These are phyloP conservation scores for Nasonia vitripennis DNA, from an alignment of 1,140 invertebrate species.

Conservation along the genomic window DNA sequence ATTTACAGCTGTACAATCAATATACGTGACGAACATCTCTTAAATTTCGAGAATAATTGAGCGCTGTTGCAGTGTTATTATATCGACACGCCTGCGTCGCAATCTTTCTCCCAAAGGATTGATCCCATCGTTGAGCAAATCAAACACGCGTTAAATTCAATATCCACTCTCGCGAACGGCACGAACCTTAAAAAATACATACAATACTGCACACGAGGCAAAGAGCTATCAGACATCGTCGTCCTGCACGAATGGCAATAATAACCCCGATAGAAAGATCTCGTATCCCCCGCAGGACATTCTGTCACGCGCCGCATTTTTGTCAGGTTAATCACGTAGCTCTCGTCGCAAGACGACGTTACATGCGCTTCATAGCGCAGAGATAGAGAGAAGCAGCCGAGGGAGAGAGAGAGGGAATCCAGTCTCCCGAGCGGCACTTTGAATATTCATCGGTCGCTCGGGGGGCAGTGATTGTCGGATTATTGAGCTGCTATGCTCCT, in stretches of 20 bases:
- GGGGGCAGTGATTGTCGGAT: constrained; percentile 11
- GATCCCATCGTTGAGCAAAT: too few species aligned
- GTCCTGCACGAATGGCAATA: not conserved
- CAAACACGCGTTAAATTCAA: too few species aligned
- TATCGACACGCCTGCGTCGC: too few species aligned
- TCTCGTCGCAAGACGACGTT: constrained; percentile 5
- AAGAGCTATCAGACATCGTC: not conserved
- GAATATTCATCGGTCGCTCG: constrained; percentile 21
- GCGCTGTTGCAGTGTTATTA: too few species aligned
- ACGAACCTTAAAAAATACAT: not conserved
- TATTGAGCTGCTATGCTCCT: not conserved
- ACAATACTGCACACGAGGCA: not conserved
- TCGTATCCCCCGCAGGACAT: not conserved
- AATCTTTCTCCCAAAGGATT: too few species aligned
- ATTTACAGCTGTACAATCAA: not conserved
- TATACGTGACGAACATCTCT: not conserved
- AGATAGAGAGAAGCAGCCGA: too few species aligned
- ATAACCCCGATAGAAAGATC: not conserved
- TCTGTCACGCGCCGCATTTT: constrained; percentile 46
- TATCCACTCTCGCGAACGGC: not conserved
- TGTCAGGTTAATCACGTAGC: constrained; percentile 49
- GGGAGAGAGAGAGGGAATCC: too few species aligned
- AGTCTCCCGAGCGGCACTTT: not conserved
- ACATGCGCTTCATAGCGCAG: constrained; percentile 19
- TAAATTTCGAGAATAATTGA: too few species aligned